Percentiles rank a stretch among this genome's conserved stretches.
These are phyloP conservation scores for Sinocyclocheilus rhinocerous DNA, from an alignment of 2,113 vertebrate species.

Conservation along the genomic window DNA sequence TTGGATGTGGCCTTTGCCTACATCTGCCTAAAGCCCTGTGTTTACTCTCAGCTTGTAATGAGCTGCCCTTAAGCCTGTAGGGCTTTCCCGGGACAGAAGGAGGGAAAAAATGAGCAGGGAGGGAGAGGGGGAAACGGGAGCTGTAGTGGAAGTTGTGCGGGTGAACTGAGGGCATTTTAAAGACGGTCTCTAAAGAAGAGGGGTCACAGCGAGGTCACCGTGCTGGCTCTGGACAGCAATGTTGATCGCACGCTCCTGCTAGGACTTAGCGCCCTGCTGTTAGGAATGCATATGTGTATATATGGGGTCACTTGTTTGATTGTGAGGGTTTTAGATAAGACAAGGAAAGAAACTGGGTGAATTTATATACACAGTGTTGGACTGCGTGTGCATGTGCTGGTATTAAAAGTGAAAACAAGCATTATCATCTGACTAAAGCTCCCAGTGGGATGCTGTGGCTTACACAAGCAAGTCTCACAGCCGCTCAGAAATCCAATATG, in stretches of 20 bases:
- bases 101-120: slow-evolving; percentile 17
- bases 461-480: slow-evolving; percentile 64
- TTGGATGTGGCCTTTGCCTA: slow-evolving; percentile 51
- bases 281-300: not conserved
- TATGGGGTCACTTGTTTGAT: slow-evolving; percentile 11
- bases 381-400: slow-evolving; percentile 53
- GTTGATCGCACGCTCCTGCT: slow-evolving; percentile 25
- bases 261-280: slow-evolving; percentile 32
- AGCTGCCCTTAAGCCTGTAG: slow-evolving; percentile 39
- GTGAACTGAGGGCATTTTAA: not conserved
- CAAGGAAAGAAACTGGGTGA: slow-evolving; percentile 54
- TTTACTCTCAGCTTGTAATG: slow-evolving; percentile 58
- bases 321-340: slow-evolving; percentile 16
- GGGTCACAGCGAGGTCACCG: slow-evolving; percentile 12
- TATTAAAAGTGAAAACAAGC: slow-evolving; percentile 76
- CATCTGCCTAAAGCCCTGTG: slow-evolving; percentile 44
- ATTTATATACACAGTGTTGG: slow-evolving; percentile 33
- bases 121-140: slow-evolving; percentile 48
- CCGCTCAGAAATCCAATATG: slow-evolving; percentile 77
- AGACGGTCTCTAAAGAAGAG: slow-evolving; percentile 6
- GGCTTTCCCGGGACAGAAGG: slow-evolving; percentile 41
- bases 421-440: slow-evolving; percentile 75
- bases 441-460: slow-evolving; percentile 71
- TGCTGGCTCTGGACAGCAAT: slow-evolving; percentile 2
- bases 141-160: not conserved